A percentile compares a stretch with the other conserved stretches of the same genome.
Conservation (phyloP, 2,113 vertebrate species). For the Eupsittula cactorum region DNA sequence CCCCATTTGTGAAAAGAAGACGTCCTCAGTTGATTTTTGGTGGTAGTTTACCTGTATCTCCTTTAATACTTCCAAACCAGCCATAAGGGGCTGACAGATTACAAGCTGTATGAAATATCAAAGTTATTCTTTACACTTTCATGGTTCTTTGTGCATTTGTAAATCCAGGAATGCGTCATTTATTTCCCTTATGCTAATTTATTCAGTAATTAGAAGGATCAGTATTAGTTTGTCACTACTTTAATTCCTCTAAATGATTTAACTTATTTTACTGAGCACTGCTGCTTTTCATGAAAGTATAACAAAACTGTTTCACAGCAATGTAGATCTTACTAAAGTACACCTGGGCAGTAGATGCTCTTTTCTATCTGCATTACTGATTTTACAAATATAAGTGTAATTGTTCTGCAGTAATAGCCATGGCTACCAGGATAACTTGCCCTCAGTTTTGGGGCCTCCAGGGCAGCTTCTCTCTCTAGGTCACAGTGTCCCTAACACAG, state of each 20-base stretch:
- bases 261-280: constrained; percentile 34
- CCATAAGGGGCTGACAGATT: too few relatives aligned
- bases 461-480: neutral
- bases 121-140: too few relatives aligned
- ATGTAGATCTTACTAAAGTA: neutral
- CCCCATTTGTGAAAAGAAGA: too few relatives aligned
- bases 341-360: neutral
- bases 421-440: neutral
- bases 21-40: too few relatives aligned
- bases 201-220: constrained; percentile 34
- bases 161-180: constrained; percentile 4
- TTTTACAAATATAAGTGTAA: neutral
- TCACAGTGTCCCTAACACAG: neutral
- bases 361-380: neutral
- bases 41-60: too few relatives aligned
- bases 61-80: too few relatives aligned
- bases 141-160: neutral
- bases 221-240: constrained; percentile 21
- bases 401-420: neutral
- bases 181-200: constrained; percentile 32
- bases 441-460: neutral
- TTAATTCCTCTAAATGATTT: constrained; percentile 63
- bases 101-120: too few relatives aligned
- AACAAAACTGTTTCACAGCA: constrained; percentile 17
- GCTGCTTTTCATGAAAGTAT: constrained; percentile 19